Evolutionary conservation across 1,140 invertebrate species (phyloP), one percentile per base, ranked within the genome.

Genomic region (Aphidius ervi): DNA sequence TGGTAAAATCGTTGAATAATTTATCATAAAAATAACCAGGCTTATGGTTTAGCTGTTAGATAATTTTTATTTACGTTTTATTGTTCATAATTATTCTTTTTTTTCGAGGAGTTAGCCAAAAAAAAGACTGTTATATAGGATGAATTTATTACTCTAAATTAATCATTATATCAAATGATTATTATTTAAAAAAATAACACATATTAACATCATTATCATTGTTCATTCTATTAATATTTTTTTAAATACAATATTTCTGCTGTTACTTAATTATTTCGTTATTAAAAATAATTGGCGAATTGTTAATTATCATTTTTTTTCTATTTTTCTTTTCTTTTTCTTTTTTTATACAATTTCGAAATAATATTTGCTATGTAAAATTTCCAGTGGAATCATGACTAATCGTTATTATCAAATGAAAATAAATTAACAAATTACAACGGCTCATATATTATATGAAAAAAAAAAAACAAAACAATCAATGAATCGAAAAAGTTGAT

Each of bases 111-210:
- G 68, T 63, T 77, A 76, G 70, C 74, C 73, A 74, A 75, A 75
- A 31, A 31, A 73, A 76, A 77, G 74, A 77, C 75, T 77, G 75
- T 75, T 75, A 75, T 55, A 69, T 76, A 77, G 66, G 67, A 72
- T 58, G 68, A 71, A 74, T 74, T 73, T 31, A 62, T 70, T 74
- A 70, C 50, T 67, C 65, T 74, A 74, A 69, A 31, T 31, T 31
- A 31, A 31, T 31, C 4, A 31, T 3, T 31, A 31, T 16, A 31
- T 31, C 23, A 68, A 64, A 74, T 68, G 67, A 65, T 66, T 75
- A 74, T 68, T 70, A 70, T 74, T 64, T 65, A 70, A 65, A 50
- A 65, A 68, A 65, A 71, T 62, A 67, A 40, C n/a, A n/a, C 5
- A 46, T 43, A n/a, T 23, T 31, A 0, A 43, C 45, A 20, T 46